A percentile compares a stretch with the other conserved stretches of the same genome.
Evolutionary conservation across 2,888 invertebrate species (phyloP).

Genomic region (Mantis religiosa): DNA sequence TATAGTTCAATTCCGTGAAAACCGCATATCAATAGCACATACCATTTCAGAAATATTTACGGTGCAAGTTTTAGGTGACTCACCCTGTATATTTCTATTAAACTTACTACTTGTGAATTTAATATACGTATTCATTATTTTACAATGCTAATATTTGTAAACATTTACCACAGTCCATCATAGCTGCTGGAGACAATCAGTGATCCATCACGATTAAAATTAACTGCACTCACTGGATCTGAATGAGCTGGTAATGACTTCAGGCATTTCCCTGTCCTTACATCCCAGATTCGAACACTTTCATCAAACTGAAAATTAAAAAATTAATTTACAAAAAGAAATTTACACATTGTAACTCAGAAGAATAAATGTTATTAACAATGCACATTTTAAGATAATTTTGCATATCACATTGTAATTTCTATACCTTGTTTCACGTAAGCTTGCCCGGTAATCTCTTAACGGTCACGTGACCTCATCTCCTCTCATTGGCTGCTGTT

Average conservation of each 20-base stretch:
- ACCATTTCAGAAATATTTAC: too few species aligned
- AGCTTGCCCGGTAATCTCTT: too few species aligned
- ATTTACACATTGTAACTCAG: background rate
- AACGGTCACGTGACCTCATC: too few species aligned
- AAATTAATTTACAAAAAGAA: background rate
- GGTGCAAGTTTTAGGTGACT: too few species aligned
- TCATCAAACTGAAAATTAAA: slow-evolving; percentile 76
- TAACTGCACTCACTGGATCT: slow-evolving; percentile 98
- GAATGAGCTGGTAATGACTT: slow-evolving; percentile 98
- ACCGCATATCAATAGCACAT: too few species aligned
- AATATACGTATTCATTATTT: too few species aligned
- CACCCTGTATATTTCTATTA: too few species aligned
- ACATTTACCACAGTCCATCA: slow-evolving; percentile 86
- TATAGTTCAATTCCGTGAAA: too few species aligned
- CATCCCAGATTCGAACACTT: slow-evolving; percentile 99
- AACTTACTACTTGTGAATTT: too few species aligned
- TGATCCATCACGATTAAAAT: slow-evolving; percentile 97
- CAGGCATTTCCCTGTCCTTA: slow-evolving; percentile 94
- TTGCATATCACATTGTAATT: too few species aligned
- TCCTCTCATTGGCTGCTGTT: too few species aligned
- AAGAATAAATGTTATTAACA: background rate
- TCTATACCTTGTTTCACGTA: too few species aligned
- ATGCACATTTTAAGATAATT: background rate
- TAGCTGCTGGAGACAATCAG: slow-evolving; percentile 98
- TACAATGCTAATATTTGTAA: background rate